Base-by-base conservation (phyloP, 2,888 invertebrate species). In the Lasioglossum marginatum region DNA sequence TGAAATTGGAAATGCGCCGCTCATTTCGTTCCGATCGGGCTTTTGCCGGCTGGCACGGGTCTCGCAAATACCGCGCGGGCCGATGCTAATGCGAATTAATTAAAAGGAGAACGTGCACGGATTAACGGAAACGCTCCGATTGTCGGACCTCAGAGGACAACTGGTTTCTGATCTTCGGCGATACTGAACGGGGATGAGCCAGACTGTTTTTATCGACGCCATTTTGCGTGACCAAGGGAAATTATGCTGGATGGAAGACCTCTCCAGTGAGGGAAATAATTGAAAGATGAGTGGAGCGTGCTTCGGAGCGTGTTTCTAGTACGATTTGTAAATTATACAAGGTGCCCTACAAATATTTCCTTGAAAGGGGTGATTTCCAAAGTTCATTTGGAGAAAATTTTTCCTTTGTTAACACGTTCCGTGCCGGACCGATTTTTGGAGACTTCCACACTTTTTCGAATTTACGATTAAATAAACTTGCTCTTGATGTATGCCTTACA, bases 1-100 rank as follows among this genome's bases (percentile, higher is more conserved):
- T 23, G 80, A 68, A 70, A 83, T 85, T 79, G 84, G 77, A 79
- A 84, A 80, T 77, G 79, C 66, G 19, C 40, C 19, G 66, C 66
- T 77, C 68, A 73, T 70, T 78, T 78, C 71, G 60, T 27, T 48
- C 48, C 34, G 27, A 78, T 63, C 66, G 66, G 66, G 66, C 66
- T 82, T 73, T 82, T 27, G 48, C 45, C n/a, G 37, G 57, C 37
- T n/a, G 78, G 60, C 68, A 74, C 82, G 73, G 40, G 60, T 27
- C 82, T 84, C 16, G 63, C 83, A 71, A 77, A 84, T 77, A 66
- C 60, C 40, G 23, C 48, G 48, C 48, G 23, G 40, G 23, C 52
- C 57, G 16, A 23, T n/a, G 23, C 40, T 79, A 83, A 83, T 83
- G 43, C 71, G 84, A 79, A 83, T 83, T 83, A 83, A 85, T 85